These are phyloP conservation scores for Antechinus stuartii DNA, from an alignment of 2,113 vertebrate genomes.

Conservation along the genomic window DNA sequence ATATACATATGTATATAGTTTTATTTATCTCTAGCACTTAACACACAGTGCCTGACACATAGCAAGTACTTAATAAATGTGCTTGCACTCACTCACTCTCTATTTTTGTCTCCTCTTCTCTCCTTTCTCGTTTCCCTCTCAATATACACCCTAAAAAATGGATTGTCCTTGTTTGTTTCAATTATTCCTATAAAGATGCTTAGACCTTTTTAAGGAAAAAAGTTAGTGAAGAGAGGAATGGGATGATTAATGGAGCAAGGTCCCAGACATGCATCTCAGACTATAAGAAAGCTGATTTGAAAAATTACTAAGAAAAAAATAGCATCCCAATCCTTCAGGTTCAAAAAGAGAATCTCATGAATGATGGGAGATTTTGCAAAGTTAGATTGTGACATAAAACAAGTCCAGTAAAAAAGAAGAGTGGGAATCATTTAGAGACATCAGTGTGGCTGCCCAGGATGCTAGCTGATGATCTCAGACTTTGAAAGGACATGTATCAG, in stretches of 20 bases:
- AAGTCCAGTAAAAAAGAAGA: neutral
- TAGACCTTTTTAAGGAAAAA: neutral
- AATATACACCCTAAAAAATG: neutral
- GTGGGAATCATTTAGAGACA: neutral
- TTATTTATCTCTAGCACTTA: neutral
- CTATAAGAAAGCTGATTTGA: conserved; percentile 17
- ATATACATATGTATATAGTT: neutral
- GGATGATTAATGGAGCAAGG: neutral
- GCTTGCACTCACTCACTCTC: too few relatives aligned
- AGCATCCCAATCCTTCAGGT: neutral
- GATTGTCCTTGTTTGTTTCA: neutral
- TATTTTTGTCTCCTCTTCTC: neutral
- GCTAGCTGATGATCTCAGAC: neutral
- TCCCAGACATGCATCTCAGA: neutral
- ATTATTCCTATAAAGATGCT: neutral
- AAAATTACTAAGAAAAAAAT: neutral
- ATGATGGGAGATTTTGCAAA: neutral
- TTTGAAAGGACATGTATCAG: neutral
- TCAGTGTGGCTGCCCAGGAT: neutral
- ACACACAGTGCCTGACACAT: neutral
- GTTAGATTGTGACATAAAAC: neutral
- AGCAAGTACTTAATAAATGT: neutral
- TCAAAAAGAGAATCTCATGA: neutral
- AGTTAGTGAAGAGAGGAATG: neutral
- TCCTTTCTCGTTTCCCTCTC: neutral